A percentile compares a stretch with the other conserved stretches of the same genome.
Evolutionary conservation across 2,113 vertebrate species (phyloP).

Genomic region (Girardinichthys multiradiatus): DNA sequence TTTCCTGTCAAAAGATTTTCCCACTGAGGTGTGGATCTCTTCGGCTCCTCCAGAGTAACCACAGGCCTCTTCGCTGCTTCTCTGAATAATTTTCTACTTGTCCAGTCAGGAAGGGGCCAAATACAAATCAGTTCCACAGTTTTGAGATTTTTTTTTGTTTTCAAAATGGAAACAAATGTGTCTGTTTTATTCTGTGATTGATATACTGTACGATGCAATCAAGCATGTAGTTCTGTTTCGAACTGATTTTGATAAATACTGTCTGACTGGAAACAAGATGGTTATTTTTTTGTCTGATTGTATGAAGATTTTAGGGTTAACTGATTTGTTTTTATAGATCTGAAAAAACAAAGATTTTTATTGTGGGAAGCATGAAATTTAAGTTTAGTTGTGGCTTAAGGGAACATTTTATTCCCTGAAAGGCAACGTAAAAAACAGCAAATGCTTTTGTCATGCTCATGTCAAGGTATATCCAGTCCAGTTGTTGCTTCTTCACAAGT

Average conservation of each 20-base stretch:
- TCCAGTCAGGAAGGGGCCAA: no score
- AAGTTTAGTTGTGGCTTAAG: background rate
- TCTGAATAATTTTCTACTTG: background rate
- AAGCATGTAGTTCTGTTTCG: constrained; percentile 35
- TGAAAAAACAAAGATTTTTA: background rate
- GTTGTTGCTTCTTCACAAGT: constrained; percentile 58
- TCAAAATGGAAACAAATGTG: background rate
- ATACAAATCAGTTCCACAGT: background rate
- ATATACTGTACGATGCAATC: constrained; percentile 40
- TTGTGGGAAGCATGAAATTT: background rate
- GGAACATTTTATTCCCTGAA: background rate
- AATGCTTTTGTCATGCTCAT: constrained; percentile 40
- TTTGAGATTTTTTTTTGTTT: background rate
- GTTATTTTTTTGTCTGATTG: constrained; percentile 18
- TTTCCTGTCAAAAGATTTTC: background rate
- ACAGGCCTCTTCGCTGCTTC: background rate
- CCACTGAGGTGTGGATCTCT: background rate
- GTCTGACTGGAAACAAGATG: constrained; percentile 8
- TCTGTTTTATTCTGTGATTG: constrained; percentile 11
- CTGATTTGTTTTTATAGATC: constrained; percentile 23
- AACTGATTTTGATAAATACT: constrained; percentile 59
- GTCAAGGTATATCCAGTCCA: constrained; percentile 13
- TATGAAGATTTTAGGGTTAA: constrained; percentile 32
- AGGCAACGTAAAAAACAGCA: constrained; percentile 11
- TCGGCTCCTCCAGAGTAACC: background rate